Conservation (phyloP, 2,888 invertebrate genomes). For the Drosophila aldrichi region DNA sequence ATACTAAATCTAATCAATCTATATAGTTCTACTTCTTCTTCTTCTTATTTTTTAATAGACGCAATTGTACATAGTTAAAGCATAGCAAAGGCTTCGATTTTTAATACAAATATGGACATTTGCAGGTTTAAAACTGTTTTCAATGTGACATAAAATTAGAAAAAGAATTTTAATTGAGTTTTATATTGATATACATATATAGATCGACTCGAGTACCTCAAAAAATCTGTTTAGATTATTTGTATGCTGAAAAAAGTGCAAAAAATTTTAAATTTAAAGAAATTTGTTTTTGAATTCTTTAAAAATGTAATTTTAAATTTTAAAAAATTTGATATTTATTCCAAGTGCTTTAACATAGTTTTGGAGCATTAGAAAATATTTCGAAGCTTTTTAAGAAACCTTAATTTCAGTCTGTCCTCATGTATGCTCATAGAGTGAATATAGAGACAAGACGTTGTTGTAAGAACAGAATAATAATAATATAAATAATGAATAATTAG, state of each 20-base stretch:
- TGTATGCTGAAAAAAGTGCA: not conserved
- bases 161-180: not conserved
- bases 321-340: not conserved
- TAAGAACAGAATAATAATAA: no score
- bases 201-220: not conserved
- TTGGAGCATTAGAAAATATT: not conserved
- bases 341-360: not conserved
- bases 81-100: constrained; percentile 10
- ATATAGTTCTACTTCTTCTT: not conserved
- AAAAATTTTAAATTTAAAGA: not conserved
- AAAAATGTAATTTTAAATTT: not conserved
- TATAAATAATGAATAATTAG: no score
- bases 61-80: constrained; percentile 13
- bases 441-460: no score
- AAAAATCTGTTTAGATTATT: not conserved
- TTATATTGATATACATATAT: not conserved
- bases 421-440: no score
- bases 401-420: not conserved
- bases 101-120: not conserved
- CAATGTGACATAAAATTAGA: not conserved
- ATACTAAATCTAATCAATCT: constrained; percentile 8
- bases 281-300: not conserved
- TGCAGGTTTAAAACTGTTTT: not conserved
- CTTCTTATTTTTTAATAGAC: not conserved
- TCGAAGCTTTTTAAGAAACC: not conserved